phyloP scores from a whole-genome alignment of 2,797 vertebrate species.

The Urocyon cinereoargenteus region DNA sequence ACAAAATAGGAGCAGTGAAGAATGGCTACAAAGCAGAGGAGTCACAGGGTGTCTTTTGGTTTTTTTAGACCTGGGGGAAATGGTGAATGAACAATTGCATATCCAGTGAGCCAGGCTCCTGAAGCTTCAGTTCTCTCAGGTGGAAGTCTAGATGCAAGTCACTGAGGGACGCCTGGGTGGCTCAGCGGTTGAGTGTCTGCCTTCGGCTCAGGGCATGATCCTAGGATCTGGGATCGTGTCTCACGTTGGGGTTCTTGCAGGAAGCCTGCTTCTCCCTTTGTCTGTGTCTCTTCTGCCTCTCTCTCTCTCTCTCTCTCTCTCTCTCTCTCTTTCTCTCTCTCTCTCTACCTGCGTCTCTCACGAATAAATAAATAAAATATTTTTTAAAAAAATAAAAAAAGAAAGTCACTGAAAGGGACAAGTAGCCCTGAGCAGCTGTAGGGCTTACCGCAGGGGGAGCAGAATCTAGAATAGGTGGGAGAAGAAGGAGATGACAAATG shows the following conservation, averaged over 20 bases:
- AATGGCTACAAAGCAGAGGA: not conserved
- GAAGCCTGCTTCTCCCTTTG: no score
- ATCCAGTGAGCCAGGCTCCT: not conserved
- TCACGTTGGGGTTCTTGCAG: no score
- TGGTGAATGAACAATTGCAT: not conserved
- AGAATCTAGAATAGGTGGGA: not conserved
- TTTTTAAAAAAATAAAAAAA: no score
- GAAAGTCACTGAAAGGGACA: not conserved
- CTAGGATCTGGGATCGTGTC: no score
- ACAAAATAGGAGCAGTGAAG: not conserved
- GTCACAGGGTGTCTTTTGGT: not conserved
- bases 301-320: no score
- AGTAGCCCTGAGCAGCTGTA: not conserved
- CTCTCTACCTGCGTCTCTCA: no score
- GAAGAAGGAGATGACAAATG: not conserved
- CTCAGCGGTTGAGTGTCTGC: no score
- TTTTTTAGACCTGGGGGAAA: not conserved
- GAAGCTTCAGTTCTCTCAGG: not conserved
- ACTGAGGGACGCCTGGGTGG: no score
- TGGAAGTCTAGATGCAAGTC: not conserved
- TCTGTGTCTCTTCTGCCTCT: no score
- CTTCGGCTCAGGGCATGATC: no score
- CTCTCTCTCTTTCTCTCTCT: no score
- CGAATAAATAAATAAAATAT: no score
- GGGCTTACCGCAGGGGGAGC: not conserved